phyloP scores from a whole-genome alignment of 30 jellyfish, hydroid and myxozoan genomes.

The Mastigias papua region DNA sequence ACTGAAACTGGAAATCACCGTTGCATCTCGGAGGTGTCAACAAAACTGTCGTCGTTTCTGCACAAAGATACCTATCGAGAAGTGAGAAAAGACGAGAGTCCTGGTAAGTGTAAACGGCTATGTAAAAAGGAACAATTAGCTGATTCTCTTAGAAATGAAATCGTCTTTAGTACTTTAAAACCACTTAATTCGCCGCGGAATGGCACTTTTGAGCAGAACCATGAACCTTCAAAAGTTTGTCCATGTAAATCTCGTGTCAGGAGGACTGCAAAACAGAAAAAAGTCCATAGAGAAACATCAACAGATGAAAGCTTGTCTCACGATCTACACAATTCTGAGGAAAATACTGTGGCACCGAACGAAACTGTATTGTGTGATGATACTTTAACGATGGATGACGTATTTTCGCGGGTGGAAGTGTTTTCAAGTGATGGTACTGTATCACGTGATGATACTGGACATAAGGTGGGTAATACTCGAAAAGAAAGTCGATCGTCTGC shows the following conservation, averaged over 20 bases:
- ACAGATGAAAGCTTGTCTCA: not conserved
- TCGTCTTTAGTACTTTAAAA: not conserved
- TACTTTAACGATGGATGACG: not conserved
- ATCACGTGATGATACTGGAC: slow-evolving; percentile 13
- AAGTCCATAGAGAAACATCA: not conserved
- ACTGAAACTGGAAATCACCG: not conserved
- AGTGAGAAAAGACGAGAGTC: slow-evolving; percentile 26
- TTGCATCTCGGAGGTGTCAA: not conserved
- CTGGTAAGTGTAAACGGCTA: slow-evolving; percentile 6
- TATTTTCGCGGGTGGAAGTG: slow-evolving; percentile 27
- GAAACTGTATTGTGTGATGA: slow-evolving; percentile 8
- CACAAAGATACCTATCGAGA: slow-evolving; percentile 58
- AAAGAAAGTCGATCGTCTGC: slow-evolving; percentile 21
- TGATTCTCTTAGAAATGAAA: not conserved
- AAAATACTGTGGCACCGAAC: not conserved
- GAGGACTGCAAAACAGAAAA: slow-evolving; percentile 25
- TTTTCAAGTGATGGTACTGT: slow-evolving; percentile 19
- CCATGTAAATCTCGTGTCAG: slow-evolving; percentile 57
- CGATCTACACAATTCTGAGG: not conserved
- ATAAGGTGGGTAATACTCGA: not conserved
- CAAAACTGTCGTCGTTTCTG: slow-evolving; percentile 30
- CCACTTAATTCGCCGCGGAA: slow-evolving; percentile 12
- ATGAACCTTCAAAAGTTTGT: slow-evolving; percentile 22
- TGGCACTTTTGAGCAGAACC: slow-evolving; percentile 6
- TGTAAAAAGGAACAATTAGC: slow-evolving; percentile 2